Evolutionary conservation across 2,888 invertebrate species (phyloP).

Genomic region (Andrena praecox): DNA sequence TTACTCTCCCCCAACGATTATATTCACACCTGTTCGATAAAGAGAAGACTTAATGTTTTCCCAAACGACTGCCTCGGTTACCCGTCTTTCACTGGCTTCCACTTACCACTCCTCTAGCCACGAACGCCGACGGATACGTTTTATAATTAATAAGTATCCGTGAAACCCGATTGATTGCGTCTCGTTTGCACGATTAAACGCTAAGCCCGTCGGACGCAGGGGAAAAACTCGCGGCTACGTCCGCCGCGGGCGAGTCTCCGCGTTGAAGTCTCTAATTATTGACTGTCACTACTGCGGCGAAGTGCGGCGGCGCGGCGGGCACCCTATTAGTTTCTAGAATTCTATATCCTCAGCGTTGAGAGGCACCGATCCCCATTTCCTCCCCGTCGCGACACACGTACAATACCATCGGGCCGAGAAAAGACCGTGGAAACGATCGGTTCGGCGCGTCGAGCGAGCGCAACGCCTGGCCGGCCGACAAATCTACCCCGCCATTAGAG

Average conservation of each 20-base stretch:
- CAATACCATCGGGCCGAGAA: neutral
- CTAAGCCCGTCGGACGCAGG: neutral
- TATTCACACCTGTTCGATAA: too few relatives aligned
- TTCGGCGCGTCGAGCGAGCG: neutral
- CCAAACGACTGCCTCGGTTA: too few relatives aligned
- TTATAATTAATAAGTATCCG: constrained; percentile 23
- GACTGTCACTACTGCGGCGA: constrained; percentile 44
- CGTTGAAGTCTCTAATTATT: constrained; percentile 47
- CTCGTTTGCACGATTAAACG: neutral
- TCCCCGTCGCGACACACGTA: neutral
- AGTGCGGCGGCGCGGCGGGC: constrained; percentile 16
- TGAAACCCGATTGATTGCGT: constrained; percentile 14
- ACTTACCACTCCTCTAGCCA: too few relatives aligned
- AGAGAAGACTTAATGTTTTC: too few relatives aligned
- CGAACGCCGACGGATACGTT: neutral
- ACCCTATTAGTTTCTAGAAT: constrained; percentile 12
- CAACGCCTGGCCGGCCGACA: neutral
- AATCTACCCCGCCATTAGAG: neutral
- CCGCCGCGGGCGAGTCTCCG: constrained; percentile 15
- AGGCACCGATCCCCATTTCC: neutral
- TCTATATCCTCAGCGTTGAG: neutral
- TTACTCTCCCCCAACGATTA: too few relatives aligned
- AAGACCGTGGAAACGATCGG: constrained; percentile 2
- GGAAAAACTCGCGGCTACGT: constrained; percentile 7
- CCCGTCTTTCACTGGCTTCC: too few relatives aligned